A percentile compares a stretch with the other conserved stretches of the same genome.
These are phyloP conservation scores for Rhamphomyia laevipes DNA, from an alignment of 2,888 invertebrate species.

Conservation along the genomic window DNA sequence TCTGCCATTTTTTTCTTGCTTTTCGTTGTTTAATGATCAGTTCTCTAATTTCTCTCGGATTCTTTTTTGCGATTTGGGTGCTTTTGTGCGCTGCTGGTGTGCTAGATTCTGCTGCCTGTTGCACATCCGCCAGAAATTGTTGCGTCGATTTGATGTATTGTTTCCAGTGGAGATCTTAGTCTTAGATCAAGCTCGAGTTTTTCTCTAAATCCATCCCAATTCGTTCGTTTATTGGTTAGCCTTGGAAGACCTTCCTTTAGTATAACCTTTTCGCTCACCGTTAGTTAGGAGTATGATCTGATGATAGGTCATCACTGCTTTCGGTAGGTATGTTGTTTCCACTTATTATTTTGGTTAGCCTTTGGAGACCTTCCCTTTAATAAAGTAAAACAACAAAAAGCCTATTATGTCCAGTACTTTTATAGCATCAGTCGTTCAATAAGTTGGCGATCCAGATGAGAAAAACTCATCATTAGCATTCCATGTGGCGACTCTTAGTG, in stretches of 20 bases:
- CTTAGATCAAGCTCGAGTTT: neutral
- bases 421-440: conserved; percentile 8
- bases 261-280: too few relatives aligned
- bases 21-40: neutral
- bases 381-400: conserved; percentile 3
- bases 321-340: neutral
- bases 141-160: neutral
- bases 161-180: neutral
- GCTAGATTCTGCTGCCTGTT: too few relatives aligned
- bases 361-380: too few relatives aligned
- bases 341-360: conserved; percentile 3
- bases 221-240: neutral
- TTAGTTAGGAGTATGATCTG: too few relatives aligned
- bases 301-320: neutral
- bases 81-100: too few relatives aligned
- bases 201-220: neutral
- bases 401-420: conserved; percentile 7
- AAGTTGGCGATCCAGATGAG: conserved; percentile 9
- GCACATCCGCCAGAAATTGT: neutral
- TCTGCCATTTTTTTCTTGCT: neutral
- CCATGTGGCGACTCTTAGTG: too few relatives aligned
- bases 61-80: too few relatives aligned
- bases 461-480: too few relatives aligned
- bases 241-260: neutral
- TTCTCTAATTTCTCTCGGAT: too few relatives aligned